A percentile compares a stretch with the other conserved stretches of the same genome.
phyloP scores from a whole-genome alignment of 2,113 vertebrate species.

The Pungitius pungitius region DNA sequence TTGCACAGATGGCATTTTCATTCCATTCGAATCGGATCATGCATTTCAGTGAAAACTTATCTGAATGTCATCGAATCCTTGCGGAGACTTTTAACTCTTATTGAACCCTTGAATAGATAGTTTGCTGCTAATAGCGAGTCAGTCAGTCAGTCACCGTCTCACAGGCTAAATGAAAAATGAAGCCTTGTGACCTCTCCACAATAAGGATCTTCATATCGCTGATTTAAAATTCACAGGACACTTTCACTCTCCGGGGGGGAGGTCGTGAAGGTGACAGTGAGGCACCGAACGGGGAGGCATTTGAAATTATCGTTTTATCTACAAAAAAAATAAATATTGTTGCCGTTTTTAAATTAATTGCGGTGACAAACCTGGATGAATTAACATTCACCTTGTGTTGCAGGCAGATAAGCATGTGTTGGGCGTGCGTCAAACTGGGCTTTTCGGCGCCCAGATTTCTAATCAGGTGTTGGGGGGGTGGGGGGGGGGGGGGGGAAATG shows the following conservation, averaged over 20 bases:
- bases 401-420: constrained; percentile 46
- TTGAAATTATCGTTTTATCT: constrained; percentile 77
- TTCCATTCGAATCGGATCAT: constrained; percentile 50
- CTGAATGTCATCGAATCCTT: constrained; percentile 42
- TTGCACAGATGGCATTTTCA: constrained; percentile 68
- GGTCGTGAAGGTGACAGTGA: constrained; percentile 71
- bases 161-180: constrained; percentile 65
- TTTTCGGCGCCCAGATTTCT: constrained; percentile 38
- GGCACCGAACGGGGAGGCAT: constrained; percentile 62
- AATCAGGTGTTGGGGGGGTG: constrained; percentile 42
- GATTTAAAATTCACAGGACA: constrained; percentile 76
- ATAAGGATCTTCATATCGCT: constrained; percentile 55
- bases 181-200: constrained; percentile 64
- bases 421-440: constrained; percentile 26
- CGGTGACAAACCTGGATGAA: constrained; percentile 67
- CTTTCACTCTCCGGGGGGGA: constrained; percentile 60
- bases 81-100: constrained; percentile 7
- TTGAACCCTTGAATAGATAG: constrained; percentile 48
- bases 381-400: constrained; percentile 57
- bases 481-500: too few relatives aligned
- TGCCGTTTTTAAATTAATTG: constrained; percentile 71
- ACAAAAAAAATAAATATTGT: constrained; percentile 54
- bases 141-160: constrained; percentile 43
- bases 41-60: constrained; percentile 47
- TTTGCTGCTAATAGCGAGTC: constrained; percentile 54